Evolutionary conservation across 2,797 vertebrate genomes (phyloP).

Genomic region (Hephaestus fuliginosus): DNA sequence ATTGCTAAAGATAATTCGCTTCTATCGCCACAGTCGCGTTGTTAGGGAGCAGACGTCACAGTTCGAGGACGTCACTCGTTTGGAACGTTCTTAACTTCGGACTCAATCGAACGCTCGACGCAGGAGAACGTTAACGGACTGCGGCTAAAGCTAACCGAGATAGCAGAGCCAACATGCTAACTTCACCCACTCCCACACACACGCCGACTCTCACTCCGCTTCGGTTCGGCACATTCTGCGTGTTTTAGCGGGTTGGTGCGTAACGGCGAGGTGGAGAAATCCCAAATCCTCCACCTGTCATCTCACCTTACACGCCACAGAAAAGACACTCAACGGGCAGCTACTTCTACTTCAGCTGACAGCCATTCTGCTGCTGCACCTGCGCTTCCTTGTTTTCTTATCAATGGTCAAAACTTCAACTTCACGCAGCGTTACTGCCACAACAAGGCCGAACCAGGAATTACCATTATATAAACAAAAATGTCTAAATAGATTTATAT

Average conservation of each 20-base stretch:
- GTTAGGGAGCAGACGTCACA: too few species aligned
- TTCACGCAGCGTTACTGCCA: conserved; percentile 36
- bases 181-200: neutral
- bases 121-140: neutral
- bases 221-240: accelerated
- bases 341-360: conserved; percentile 9
- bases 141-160: conserved; percentile 32
- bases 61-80: neutral
- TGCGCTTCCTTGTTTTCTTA: conserved; percentile 21
- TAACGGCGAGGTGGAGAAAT: too few species aligned
- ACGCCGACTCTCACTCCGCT: neutral
- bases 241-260: neutral
- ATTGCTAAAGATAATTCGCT: neutral
- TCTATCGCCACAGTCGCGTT: neutral
- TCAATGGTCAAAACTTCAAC: conserved; percentile 14
- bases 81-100: neutral
- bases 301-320: conserved; percentile 43
- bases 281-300: too few species aligned
- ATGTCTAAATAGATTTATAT: neutral
- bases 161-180: conserved; percentile 26
- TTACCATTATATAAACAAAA: neutral
- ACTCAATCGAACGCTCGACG: neutral
- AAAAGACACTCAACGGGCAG: neutral
- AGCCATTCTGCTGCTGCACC: conserved; percentile 15
- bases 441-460: conserved; percentile 27